These are phyloP conservation scores for Thalpophila matura DNA, from an alignment of 2,888 invertebrate species.

Conservation along the genomic window DNA sequence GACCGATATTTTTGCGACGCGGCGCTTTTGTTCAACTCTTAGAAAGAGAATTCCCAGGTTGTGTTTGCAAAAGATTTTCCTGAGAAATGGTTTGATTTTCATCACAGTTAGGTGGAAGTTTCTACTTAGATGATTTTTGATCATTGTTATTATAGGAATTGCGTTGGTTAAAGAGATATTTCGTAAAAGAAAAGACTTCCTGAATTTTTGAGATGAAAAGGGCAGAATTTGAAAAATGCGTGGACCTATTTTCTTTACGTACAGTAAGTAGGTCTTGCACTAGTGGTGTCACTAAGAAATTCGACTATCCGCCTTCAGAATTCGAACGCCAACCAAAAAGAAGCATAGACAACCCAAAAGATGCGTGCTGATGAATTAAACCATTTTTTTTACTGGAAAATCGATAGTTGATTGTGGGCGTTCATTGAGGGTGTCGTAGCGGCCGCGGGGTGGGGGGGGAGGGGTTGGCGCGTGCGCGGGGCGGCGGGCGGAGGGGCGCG, in stretches of 20 bases:
- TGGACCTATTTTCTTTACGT: too few relatives aligned
- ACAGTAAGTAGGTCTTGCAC: neutral
- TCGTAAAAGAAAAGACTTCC: neutral
- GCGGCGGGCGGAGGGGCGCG: conserved; percentile 83
- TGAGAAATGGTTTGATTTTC: conserved; percentile 13
- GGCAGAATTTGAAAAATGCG: neutral
- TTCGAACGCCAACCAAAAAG: conserved; percentile 38
- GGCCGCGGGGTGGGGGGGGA: conserved; percentile 68
- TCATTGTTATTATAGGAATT: neutral
- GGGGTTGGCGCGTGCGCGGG: conserved; percentile 82
- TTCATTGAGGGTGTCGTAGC: conserved; percentile 85
- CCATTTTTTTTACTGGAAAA: conserved; percentile 78
- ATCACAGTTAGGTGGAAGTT: neutral
- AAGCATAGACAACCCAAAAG: conserved; percentile 59
- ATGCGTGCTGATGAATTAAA: conserved; percentile 68
- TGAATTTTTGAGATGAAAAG: neutral
- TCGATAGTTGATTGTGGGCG: conserved; percentile 86
- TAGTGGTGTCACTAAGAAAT: neutral
- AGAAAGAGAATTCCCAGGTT: conserved; percentile 10
- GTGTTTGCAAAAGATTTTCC: conserved; percentile 18
- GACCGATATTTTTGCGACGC: conserved; percentile 33
- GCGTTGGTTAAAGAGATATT: neutral
- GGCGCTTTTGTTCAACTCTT: conserved; percentile 19
- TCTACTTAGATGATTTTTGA: conserved; percentile 1
- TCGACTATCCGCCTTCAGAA: conserved; percentile 3